These are phyloP conservation scores for Otus sunia DNA, from an alignment of 2,113 vertebrate genomes.

Conservation along the genomic window DNA sequence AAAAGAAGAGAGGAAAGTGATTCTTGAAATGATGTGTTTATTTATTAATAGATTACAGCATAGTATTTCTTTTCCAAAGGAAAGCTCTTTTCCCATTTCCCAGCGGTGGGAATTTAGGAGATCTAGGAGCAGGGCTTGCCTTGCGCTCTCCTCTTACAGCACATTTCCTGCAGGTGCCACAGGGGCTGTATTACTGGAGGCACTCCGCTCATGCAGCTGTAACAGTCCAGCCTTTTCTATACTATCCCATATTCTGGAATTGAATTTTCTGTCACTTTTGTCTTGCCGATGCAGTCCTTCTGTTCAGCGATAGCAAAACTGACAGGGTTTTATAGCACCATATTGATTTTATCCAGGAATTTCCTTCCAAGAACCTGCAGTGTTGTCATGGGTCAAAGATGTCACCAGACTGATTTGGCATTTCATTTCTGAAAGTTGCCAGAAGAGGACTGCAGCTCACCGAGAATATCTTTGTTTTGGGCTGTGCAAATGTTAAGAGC, in stretches of 20 bases:
- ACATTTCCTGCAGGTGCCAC: not conserved
- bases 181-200: not conserved
- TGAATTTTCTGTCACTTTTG: not conserved
- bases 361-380: constrained; percentile 31
- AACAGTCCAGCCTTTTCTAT: not conserved
- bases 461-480: not conserved
- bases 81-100: not conserved
- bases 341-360: constrained; percentile 35
- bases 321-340: not conserved
- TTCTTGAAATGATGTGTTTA: not conserved
- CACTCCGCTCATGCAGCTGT: rapidly evolving
- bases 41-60: not conserved
- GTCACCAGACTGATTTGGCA: constrained; percentile 32
- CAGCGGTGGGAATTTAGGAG: not conserved
- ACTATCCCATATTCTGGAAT: not conserved
- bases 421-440: constrained; percentile 15
- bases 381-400: constrained; percentile 29
- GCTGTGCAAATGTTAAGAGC: constrained; percentile 4
- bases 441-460: not conserved
- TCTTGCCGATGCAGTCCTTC: constrained; percentile 20
- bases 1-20: not conserved
- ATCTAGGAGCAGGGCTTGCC: not conserved
- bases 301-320: not conserved
- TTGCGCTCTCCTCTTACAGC: not conserved
- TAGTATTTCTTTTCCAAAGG: not conserved